Base-by-base conservation (phyloP, 2,797 vertebrate species). In the Hirundo rustica region DNA sequence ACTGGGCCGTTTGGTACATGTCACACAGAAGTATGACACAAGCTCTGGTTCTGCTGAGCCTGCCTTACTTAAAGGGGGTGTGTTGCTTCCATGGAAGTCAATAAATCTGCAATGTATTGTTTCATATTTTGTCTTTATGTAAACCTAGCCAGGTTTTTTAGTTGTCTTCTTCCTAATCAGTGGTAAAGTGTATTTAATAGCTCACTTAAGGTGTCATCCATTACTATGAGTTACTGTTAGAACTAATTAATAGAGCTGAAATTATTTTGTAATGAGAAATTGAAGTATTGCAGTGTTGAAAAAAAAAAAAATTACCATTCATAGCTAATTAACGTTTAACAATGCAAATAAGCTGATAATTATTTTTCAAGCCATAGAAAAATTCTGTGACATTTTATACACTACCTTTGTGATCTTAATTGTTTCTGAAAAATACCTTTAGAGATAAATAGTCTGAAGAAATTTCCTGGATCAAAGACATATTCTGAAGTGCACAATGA, bases 181-280 rank as follows among this genome's bases (percentile, higher is more conserved):
- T 93, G 55, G 58, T 96, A 95, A 96, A 95, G 85, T 92, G 64
- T 78, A 85, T 95, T 96, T 96, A 97, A 95, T 96, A 92, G 95
- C 96, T 96, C 95, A 96, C 95, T 96, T 97, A 96, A 96, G 92
- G 77, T 96, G 96, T 95, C 96, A 95, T 96, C 95, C 91, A 96
- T 97, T 97, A 96, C 85, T 94, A 85, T 96, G 96, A 97, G 95
- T 96, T 97, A 96, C 92, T 96, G 95, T 96, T 97, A 84, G 80
- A 94, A 95, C 93, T 96, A 97, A 97, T 97, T 97, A 96, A 95
- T 96, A 94, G 93, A 94, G 66, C 79, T 92, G 80, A 95, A 97
- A 96, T 85, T 93, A 93, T 84, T 93, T 96, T 34, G 40, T 95
- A 95, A 96, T 96, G 91, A 95, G 94, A 96, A 88, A 78, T 75